Conservation (phyloP, 2,113 vertebrate genomes). For the Ellobius talpinus region DNA sequence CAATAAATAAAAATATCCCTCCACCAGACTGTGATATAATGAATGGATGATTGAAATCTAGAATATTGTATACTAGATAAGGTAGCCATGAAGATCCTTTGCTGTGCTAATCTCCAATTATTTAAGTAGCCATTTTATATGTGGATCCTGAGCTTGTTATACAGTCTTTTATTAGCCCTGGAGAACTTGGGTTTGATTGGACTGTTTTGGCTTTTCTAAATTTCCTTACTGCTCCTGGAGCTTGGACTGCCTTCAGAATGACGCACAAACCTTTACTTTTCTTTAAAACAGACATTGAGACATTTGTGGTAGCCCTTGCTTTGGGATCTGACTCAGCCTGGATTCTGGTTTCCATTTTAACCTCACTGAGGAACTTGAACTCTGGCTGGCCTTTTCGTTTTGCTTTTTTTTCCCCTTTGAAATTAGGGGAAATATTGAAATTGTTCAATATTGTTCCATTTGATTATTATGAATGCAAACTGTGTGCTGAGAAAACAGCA, state of each 20-base stretch:
- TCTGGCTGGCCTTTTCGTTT: background rate
- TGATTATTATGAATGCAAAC: constrained; percentile 31
- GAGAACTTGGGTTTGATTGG: constrained; percentile 29
- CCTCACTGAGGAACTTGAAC: constrained; percentile 16
- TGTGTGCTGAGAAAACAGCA: constrained; percentile 28
- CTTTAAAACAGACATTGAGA: background rate
- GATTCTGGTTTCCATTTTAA: constrained; percentile 65
- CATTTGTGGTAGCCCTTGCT: background rate
- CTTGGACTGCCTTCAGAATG: constrained; percentile 50
- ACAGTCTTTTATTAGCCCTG: constrained; percentile 20
- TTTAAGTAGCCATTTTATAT: constrained; percentile 33
- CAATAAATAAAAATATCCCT: background rate
- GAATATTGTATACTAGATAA: background rate
- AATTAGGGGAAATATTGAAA: background rate
- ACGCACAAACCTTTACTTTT: constrained; percentile 38
- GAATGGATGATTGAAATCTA: constrained; percentile 11
- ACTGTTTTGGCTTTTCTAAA: constrained; percentile 46
- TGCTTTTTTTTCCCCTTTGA: background rate
- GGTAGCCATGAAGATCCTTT: background rate
- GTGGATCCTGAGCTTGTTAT: background rate
- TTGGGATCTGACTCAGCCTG: constrained; percentile 51
- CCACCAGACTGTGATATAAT: background rate
- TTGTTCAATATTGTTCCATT: constrained; percentile 37
- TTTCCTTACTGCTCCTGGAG: constrained; percentile 4
- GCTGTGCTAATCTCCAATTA: constrained; percentile 25